Conservation (phyloP, 2,888 invertebrate genomes). For the Harpalus rubripes region DNA sequence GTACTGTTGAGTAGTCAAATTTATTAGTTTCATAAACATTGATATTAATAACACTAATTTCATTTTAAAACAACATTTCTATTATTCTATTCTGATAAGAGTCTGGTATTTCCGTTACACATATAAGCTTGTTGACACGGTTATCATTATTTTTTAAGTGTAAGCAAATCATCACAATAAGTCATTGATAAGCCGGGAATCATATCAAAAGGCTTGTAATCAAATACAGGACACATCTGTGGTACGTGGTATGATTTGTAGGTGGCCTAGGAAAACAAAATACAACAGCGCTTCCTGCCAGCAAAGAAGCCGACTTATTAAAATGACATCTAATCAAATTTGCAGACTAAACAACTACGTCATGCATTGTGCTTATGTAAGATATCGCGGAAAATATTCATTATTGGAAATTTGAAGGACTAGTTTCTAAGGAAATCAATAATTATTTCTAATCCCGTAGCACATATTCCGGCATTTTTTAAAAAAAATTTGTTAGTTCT, state of each 20-base stretch:
- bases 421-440: too few species aligned
- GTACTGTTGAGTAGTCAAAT: not conserved
- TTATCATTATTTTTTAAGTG: slow-evolving; percentile 31
- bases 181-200: slow-evolving; percentile 21
- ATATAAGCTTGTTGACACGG: not conserved
- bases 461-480: too few species aligned
- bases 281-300: slow-evolving; percentile 14
- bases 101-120: slow-evolving; percentile 29
- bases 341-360: slow-evolving; percentile 47
- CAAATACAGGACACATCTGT: slow-evolving; percentile 20
- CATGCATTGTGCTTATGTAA: not conserved
- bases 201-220: slow-evolving; percentile 25
- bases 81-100: slow-evolving; percentile 7
- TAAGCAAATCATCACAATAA: slow-evolving; percentile 48
- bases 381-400: not conserved
- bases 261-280: slow-evolving; percentile 47
- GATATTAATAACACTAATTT: slow-evolving; percentile 1
- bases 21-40: not conserved
- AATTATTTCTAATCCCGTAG: too few species aligned
- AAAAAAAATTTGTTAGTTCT: too few species aligned
- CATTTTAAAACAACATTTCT: slow-evolving; percentile 26
- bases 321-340: slow-evolving; percentile 35
- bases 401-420: not conserved
- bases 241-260: slow-evolving; percentile 12
- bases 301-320: slow-evolving; percentile 21